Base-by-base conservation (phyloP, 2,113 vertebrate species). In the Aptenodytes patagonicus region DNA sequence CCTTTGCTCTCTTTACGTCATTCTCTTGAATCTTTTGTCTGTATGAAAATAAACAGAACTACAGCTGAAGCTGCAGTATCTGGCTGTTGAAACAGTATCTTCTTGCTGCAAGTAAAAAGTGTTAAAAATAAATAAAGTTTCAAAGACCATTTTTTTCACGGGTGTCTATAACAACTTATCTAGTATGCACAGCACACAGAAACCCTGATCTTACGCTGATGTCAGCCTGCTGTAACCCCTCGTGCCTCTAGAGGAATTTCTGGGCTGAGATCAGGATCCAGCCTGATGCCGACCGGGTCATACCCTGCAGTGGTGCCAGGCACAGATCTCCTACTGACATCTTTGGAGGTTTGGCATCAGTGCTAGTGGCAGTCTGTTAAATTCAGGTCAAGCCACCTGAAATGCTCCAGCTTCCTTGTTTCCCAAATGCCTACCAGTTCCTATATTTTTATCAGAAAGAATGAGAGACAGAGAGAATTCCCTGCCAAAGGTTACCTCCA, bases 321-420 rank as follows among this genome's bases (percentile, higher is more conserved):
- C 77, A 76, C 29, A 62, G 42, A 92, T 78, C 76, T 84, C 68
- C 90, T 64, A 2, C 44, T 80, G 80, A 78, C 66, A 40, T 46
- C 36, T 76, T 82, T 18, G 32, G 64, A 49, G 69, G 62, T 54
- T 91, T 58, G 75, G 79, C 49, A 51, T 64, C 70, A 60, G 32
- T 34, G 82, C 80, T 73, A n/a, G 9, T 49, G 75, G 72, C 54
- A 83, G 73, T 44, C 87, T 10, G 24, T 79, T 95, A 88, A 97
- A 97, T 87, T 78, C 95, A 93, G 96, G 93, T 97, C 96, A 95
- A 89, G 81, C 51, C 98, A 97, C 87, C 96, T 96, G 96, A 94
- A 97, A 97, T 32, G 52, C 75, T 96, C 93, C 93, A 95, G 87
- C 72, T 96, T 95, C 85, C 93, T 91, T 77, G 2, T 65, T 87